Evolutionary conservation across 2,113 vertebrate genomes (phyloP).

Genomic region (Chaetodon auriga): DNA sequence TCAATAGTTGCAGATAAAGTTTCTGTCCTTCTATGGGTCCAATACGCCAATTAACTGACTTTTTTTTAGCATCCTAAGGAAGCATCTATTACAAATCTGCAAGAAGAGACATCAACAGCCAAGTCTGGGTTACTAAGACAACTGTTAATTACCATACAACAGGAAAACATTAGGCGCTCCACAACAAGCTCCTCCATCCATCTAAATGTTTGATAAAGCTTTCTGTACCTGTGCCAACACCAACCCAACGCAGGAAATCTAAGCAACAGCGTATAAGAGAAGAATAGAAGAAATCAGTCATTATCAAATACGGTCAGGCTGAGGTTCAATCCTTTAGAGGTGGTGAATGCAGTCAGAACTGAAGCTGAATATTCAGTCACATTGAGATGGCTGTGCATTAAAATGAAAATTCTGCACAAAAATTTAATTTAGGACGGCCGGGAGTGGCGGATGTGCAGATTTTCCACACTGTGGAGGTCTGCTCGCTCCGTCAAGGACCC

Average conservation of each 20-base stretch:
- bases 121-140: neutral
- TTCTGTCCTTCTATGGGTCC: neutral
- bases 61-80: neutral
- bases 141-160: neutral
- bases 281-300: neutral
- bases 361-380: constrained; percentile 31
- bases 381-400: constrained; percentile 15
- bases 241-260: neutral
- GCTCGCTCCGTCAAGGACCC: constrained; percentile 37
- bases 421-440: constrained; percentile 29
- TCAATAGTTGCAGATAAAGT: neutral
- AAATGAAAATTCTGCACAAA: constrained; percentile 41
- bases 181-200: neutral
- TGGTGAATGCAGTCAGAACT: constrained; percentile 3
- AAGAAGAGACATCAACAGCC: neutral
- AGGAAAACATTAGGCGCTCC: neutral
- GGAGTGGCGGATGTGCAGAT: constrained; percentile 44
- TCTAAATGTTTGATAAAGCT: neutral
- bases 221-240: neutral
- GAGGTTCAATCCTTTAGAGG: neutral
- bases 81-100: neutral
- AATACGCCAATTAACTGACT: neutral
- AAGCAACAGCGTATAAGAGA: neutral
- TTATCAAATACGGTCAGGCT: constrained; percentile 9
- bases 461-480: constrained; percentile 42